Evolutionary conservation across 2,888 invertebrate species (phyloP), one percentile per base, ranked within the genome.

Genomic region (Teleogryllus oceanicus): DNA sequence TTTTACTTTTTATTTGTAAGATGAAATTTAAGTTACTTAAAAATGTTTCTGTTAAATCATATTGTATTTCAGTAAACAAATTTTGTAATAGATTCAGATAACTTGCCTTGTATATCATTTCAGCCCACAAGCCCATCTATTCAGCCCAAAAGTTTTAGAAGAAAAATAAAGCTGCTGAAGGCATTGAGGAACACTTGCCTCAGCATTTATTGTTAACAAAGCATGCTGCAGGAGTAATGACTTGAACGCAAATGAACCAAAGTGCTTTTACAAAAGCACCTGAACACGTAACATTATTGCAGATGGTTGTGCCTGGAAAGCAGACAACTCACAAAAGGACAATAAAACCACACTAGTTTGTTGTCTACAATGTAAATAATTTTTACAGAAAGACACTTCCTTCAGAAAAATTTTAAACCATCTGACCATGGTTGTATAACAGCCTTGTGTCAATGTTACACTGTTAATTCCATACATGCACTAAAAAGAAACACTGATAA

Each of bases 361-460:
- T 62, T 62, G 13, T 13, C 18, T 18, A 16, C 13, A 62, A 18
- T 16, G 62, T 62, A 62, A 62, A 16, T 16, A 62, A 75, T 24
- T 74, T 20, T 24, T 51, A 18, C 78, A 74, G 50, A 50, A 80
- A n/a, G 21, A 37, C 75, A 50, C 50, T 50, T 20, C 49, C 80
- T 18, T 37, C 50, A 62, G n/a, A n/a, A 74, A 77, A 77, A 75
- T 74, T 75, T 11, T 62, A 20, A 79, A 79, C 79, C 76, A 50
- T 49, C 80, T 80, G 80, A 77, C 78, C 74, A 77, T 74, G 78
- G 78, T 75, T 78, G 74, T 80, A 78, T 62, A 75, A 80, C 78
- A 80, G 81, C 78, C 80, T 51, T 78, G 20, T 79, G 77, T 75
- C 62, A 78, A 77, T 76, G 74, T 76, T 75, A 78, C 77, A 74